Conservation (phyloP, 2,888 invertebrate species). For the Drosophila nr. perissopoda region DNA sequence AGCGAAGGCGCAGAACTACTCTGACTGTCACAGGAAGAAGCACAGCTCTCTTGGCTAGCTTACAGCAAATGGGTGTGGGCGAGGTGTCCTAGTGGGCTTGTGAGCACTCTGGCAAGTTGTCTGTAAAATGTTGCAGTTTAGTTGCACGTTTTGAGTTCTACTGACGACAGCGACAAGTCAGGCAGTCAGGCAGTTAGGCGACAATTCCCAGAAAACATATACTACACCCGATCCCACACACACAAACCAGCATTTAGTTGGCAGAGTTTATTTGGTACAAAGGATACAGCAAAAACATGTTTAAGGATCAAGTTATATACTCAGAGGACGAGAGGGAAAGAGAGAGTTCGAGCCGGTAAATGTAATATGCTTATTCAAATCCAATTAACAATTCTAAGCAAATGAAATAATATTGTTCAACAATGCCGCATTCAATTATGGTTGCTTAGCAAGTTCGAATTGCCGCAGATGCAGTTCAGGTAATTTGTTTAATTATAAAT, state of each 20-base stretch:
- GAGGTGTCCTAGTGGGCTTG: conserved; percentile 9
- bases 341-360: background rate
- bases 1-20: conserved; percentile 7
- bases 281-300: background rate
- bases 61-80: conserved; percentile 1
- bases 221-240: conserved; percentile 1
- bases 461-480: background rate
- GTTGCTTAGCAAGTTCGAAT: background rate
- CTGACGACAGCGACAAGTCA: conserved; percentile 26
- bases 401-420: background rate
- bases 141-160: conserved; percentile 71
- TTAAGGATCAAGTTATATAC: background rate
- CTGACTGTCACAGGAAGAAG: conserved; percentile 17
- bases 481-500: background rate
- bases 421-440: background rate
- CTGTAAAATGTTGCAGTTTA: conserved; percentile 59
- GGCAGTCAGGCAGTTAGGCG: conserved; percentile 15
- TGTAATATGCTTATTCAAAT: background rate
- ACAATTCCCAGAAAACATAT: conserved; percentile 22
- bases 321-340: background rate
- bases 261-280: background rate
- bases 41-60: conserved; percentile 27
- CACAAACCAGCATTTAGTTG: background rate
- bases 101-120: conserved; percentile 48
- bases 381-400: background rate